Evolutionary conservation across 2,113 vertebrate genomes (phyloP).

Genomic region (Rhegmatorhina hoffmannsi): DNA sequence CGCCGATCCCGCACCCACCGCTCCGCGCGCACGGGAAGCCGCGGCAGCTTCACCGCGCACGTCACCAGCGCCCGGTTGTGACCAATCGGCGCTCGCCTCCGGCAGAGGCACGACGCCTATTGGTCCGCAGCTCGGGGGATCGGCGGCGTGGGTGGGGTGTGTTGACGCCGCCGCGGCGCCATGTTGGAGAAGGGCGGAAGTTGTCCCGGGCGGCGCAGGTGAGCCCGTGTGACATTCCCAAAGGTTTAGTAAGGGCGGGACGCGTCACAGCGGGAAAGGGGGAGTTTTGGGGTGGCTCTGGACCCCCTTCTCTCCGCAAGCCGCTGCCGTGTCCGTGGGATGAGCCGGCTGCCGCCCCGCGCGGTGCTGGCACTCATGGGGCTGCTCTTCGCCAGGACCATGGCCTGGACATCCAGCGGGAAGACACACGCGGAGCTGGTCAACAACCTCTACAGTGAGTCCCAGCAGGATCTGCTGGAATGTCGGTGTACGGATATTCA

Average conservation of each 20-base stretch:
- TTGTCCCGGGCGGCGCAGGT: background rate
- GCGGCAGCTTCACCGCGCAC: background rate
- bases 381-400: constrained; percentile 83
- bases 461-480: background rate
- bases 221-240: accelerated
- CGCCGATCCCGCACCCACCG: background rate
- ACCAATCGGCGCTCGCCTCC: accelerated
- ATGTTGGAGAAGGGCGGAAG: constrained; percentile 4
- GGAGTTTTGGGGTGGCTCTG: background rate
- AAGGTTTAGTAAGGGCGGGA: accelerated
- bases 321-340: constrained; percentile 63
- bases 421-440: constrained; percentile 86
- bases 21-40: background rate
- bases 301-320: background rate
- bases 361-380: constrained; percentile 82
- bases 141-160: accelerated
- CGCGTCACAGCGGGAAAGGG: background rate
- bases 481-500: accelerated
- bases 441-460: constrained; percentile 85
- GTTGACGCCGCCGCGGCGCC: background rate
- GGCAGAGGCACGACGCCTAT: accelerated
- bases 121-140: accelerated
- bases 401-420: constrained; percentile 90
- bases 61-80: accelerated
- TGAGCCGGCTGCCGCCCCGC: constrained; percentile 71